Base-by-base conservation (phyloP, 2,888 invertebrate species). In the Globia sparganii region DNA sequence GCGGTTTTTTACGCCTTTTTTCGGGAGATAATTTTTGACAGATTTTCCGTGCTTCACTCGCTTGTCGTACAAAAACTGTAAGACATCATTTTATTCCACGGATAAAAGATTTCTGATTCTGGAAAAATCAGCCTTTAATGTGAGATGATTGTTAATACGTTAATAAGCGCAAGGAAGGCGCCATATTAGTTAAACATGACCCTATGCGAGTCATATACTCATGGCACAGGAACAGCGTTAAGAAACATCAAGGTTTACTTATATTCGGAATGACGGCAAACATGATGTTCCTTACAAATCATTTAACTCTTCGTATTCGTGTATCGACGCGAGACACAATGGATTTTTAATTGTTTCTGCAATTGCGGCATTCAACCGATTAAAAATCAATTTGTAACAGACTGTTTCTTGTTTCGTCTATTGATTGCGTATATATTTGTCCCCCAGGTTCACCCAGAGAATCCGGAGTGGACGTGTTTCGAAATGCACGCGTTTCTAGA, bases 401-500 rank as follows among this genome's bases (percentile, higher is more conserved):
- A 25, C 31, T 15, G 8, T 28, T 28, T 43, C 5, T 40, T 40
- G 6, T 31, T 46, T 70, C 11, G n/a, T 56, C 2, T 43, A 64
- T 31, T 53, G 9, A 53, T 18, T 0, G 6, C 3, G 40, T 61
- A 31, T 53, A 34, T n/a, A 31, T 18, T 72, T 37, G 46, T 75
- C 21, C 31, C 21, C 11, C 91, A 99, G 99, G 98, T 99, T 25
- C 99, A 99, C 95, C 99, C 99, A 0, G 99, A 99, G 91, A 99
- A 99, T 94, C 95, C 98, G 0, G 97, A 98, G 65, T 99, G 99
- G 99, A 99, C 99, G 2, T 99, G 99, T 92, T 99, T 99, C 96
- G 99, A 99, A 94, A 99, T 99, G 95, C 98, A 97, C 75, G 99
- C 99, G 37, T 97, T 98, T 87, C 97, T 99, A 78, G 99, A 99